phyloP scores from a whole-genome alignment of 2,113 vertebrate species.

The Tapirus terrestris region DNA sequence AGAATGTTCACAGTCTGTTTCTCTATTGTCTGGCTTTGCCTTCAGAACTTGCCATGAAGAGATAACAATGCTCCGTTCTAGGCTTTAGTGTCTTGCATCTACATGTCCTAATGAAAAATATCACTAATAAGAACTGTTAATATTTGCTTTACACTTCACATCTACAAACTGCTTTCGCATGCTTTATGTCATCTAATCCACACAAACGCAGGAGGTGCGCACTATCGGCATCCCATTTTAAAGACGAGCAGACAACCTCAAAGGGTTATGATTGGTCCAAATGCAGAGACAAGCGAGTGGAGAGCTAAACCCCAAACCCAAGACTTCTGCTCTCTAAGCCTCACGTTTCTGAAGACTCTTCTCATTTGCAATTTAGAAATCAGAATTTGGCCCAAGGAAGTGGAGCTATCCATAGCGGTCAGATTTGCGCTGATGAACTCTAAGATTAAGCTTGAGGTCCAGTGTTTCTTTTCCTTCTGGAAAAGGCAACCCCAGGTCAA shows the following conservation, averaged over 20 bases:
- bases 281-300: accelerated
- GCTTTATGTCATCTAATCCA: not conserved
- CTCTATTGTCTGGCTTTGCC: not conserved
- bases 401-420: not conserved
- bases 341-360: not conserved
- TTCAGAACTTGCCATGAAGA: not conserved
- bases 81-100: too few relatives aligned
- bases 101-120: not conserved
- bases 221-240: not conserved
- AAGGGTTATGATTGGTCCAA: not conserved
- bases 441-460: not conserved
- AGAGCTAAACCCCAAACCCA: not conserved
- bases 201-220: not conserved
- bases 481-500: not conserved
- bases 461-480: not conserved
- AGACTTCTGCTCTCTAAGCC: not conserved
- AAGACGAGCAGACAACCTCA: not conserved
- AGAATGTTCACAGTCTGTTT: not conserved
- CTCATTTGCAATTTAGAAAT: not conserved
- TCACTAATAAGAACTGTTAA: not conserved
- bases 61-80: not conserved
- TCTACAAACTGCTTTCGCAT: not conserved
- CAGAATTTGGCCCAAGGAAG: not conserved
- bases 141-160: not conserved
- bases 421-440: not conserved